Conservation (phyloP, 2,113 vertebrate species). For the Saguinus midas region DNA sequence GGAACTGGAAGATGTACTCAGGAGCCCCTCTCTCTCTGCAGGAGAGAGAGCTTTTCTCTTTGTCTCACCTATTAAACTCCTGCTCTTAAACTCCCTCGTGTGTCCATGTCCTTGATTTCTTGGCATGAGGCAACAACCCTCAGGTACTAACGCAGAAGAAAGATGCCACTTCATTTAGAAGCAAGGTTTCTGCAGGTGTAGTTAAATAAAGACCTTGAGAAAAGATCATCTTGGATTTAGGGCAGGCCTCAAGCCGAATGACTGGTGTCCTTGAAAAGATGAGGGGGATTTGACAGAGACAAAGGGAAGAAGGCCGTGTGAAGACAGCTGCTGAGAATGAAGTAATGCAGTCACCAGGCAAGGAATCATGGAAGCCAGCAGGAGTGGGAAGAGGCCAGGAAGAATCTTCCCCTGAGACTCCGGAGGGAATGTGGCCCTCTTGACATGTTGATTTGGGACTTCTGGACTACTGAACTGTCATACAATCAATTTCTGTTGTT, state of each 20-base stretch:
- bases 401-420: not conserved
- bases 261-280: not conserved
- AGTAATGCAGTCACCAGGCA: not conserved
- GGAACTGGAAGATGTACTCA: too few relatives aligned
- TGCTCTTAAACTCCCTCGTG: too few relatives aligned
- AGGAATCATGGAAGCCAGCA: not conserved
- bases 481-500: not conserved
- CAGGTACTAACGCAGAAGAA: too few relatives aligned
- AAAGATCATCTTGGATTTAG: not conserved
- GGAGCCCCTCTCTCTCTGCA: too few relatives aligned
- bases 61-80: too few relatives aligned
- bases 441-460: not conserved
- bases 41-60: too few relatives aligned
- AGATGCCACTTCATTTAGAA: not conserved
- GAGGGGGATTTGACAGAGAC: not conserved
- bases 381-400: not conserved
- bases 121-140: too few relatives aligned
- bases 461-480: not conserved
- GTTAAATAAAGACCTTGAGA: not conserved
- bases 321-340: not conserved
- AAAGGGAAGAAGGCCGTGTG: not conserved
- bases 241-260: not conserved
- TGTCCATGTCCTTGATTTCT: too few relatives aligned
- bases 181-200: not conserved
- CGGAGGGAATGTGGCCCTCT: not conserved